Evolutionary conservation across 2,888 invertebrate species (phyloP).

Genomic region (Acanthosepion pharaonis): DNA sequence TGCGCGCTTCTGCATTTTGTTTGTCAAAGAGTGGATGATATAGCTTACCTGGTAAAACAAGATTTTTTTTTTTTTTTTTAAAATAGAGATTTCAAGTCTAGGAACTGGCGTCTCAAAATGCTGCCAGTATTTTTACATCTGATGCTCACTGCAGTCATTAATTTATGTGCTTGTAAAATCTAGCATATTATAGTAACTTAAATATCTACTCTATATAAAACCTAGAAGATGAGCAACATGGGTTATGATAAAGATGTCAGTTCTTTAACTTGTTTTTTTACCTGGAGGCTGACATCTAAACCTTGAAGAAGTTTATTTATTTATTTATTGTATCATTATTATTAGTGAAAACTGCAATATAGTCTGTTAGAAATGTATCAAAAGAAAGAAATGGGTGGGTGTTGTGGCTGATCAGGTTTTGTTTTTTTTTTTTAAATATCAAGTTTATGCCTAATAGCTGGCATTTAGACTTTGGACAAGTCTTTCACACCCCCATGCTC

Average conservation of each 20-base stretch:
- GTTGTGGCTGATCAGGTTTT: background rate
- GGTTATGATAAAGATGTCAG: background rate
- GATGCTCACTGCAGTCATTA: too few species aligned
- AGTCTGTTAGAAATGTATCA: background rate
- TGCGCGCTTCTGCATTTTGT: too few species aligned
- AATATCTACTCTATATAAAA: too few species aligned
- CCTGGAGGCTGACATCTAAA: background rate
- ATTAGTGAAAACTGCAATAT: background rate
- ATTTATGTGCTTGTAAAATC: too few species aligned
- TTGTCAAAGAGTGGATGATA: too few species aligned
- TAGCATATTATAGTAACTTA: too few species aligned
- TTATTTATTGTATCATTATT: background rate
- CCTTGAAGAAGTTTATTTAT: background rate
- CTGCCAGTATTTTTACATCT: background rate
- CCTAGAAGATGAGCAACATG: background rate
- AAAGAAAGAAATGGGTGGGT: background rate
- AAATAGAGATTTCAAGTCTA: background rate
- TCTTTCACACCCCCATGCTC: background rate
- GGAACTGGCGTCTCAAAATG: background rate
- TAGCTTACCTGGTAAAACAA: background rate
- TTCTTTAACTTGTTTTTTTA: background rate
- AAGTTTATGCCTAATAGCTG: background rate
- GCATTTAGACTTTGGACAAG: background rate
- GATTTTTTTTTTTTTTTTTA: background rate
- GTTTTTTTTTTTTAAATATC: background rate